Conservation (phyloP, 2,797 vertebrate genomes). For the Chrysocyon brachyurus region DNA sequence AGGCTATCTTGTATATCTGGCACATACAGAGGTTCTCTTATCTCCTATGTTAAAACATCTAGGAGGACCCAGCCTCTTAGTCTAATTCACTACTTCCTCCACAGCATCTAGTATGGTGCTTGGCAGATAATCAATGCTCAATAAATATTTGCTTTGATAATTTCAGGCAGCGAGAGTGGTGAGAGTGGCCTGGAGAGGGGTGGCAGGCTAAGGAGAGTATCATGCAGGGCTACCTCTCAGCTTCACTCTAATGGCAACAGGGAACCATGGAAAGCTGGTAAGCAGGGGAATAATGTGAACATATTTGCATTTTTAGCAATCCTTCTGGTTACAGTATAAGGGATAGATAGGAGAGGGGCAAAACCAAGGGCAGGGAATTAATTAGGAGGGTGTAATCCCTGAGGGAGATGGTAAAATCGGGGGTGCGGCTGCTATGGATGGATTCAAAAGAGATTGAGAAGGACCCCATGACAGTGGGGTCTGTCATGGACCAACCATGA, state of each 20-base stretch:
- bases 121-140: background rate
- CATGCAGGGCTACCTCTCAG: background rate
- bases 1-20: background rate
- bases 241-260: background rate
- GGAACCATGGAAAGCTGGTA: background rate
- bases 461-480: background rate
- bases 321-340: background rate
- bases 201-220: background rate
- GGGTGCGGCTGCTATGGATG: background rate
- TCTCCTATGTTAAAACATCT: background rate
- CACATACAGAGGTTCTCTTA: background rate
- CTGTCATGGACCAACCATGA: background rate
- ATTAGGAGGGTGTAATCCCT: background rate
- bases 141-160: background rate
- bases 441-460: background rate
- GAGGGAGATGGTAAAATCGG: background rate
- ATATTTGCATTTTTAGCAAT: background rate
- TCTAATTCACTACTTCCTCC: background rate
- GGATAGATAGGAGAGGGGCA: background rate
- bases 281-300: background rate
- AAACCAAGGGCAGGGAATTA: background rate
- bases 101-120: background rate
- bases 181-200: background rate
- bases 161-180: background rate
- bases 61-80: background rate